Evolutionary conservation across 2,888 invertebrate species (phyloP).

Genomic region (Oscheius myriophilus): DNA sequence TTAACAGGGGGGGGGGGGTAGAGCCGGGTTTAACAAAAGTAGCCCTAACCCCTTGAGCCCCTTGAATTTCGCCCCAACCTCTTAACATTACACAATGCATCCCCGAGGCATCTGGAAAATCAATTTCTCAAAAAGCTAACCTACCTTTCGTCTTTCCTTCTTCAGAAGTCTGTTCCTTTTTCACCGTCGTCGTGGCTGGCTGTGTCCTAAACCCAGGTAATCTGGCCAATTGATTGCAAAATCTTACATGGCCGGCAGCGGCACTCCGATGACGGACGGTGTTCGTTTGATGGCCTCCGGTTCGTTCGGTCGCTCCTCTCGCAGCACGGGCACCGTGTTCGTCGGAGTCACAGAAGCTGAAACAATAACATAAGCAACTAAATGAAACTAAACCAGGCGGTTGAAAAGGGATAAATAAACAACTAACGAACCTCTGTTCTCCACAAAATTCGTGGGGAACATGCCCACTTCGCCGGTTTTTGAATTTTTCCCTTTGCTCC

Average conservation of each 20-base stretch:
- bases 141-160: too few relatives aligned
- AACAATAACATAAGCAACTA: neutral
- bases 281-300: constrained; percentile 49
- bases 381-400: too few relatives aligned
- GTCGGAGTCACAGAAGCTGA: constrained; percentile 17
- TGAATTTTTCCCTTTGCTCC: constrained; percentile 73
- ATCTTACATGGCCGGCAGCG: constrained; percentile 3
- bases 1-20: too few relatives aligned
- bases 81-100: too few relatives aligned
- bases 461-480: constrained; percentile 82
- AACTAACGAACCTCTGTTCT: constrained; percentile 30
- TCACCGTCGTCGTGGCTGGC: too few relatives aligned
- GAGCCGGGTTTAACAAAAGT: too few relatives aligned
- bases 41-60: too few relatives aligned
- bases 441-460: constrained; percentile 95
- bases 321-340: constrained; percentile 6
- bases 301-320: constrained; percentile 18
- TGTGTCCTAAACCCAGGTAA: neutral
- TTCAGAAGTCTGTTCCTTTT: too few relatives aligned
- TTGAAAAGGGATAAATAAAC: neutral
- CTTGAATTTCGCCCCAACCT: too few relatives aligned
- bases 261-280: constrained; percentile 36
- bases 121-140: too few relatives aligned
- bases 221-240: constrained; percentile 52
- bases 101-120: too few relatives aligned